These are phyloP conservation scores for Adrianichthys oophorus DNA, from an alignment of 2,797 vertebrate genomes.

Conservation along the genomic window DNA sequence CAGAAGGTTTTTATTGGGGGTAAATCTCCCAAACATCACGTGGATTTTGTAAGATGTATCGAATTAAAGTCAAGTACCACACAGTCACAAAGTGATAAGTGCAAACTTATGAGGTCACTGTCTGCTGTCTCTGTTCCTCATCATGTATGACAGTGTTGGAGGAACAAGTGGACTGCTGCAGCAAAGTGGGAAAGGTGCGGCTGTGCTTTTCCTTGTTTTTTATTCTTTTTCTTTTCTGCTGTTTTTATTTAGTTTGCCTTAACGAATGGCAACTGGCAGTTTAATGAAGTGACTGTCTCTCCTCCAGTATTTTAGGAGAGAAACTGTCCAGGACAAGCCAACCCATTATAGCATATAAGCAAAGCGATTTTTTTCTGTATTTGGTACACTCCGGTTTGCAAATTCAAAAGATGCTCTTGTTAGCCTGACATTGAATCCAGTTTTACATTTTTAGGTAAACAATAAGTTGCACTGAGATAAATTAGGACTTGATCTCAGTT, in stretches of 20 bases:
- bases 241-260: not conserved
- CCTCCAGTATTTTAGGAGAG: no score
- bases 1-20: not conserved
- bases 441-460: no score
- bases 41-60: conserved; percentile 33
- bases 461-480: no score
- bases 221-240: not conserved
- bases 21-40: conserved; percentile 21
- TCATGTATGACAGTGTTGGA: conserved; percentile 14
- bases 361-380: not conserved
- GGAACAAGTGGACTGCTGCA: conserved; percentile 1
- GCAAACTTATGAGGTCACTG: conserved; percentile 27
- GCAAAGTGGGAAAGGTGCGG: not conserved
- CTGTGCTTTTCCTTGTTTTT: not conserved
- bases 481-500: no score
- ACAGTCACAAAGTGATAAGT: conserved; percentile 29
- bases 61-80: conserved; percentile 29
- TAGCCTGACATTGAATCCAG: no score
- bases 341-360: not conserved
- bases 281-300: not conserved
- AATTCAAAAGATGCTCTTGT: no score
- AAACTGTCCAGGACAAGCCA: not conserved
- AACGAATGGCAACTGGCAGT: not conserved
- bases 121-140: conserved; percentile 35
- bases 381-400: not conserved